These are phyloP conservation scores for Nysson spinosus DNA, from an alignment of 2,888 invertebrate genomes.

Conservation along the genomic window DNA sequence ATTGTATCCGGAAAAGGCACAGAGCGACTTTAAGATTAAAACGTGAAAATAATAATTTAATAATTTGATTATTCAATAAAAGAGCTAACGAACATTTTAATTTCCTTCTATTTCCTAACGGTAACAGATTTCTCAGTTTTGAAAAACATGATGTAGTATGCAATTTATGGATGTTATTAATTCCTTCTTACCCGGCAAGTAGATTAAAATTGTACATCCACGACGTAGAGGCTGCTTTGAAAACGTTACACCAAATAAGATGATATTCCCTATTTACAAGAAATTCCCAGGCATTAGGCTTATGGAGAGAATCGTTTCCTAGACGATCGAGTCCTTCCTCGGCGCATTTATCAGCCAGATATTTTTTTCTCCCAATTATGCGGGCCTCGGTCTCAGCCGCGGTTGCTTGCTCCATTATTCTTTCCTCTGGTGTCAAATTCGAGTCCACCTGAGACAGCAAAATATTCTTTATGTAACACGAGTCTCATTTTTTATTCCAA, in stretches of 20 bases:
- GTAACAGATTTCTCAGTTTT: no score
- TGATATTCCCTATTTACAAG: conserved; percentile 88
- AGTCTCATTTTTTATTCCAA: no score
- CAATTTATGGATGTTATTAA: no score
- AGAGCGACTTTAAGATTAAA: no score
- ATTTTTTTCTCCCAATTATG: conserved; percentile 81
- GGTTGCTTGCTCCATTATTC: conserved; percentile 77
- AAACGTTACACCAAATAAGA: conserved; percentile 89
- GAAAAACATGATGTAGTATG: no score
- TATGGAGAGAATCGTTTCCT: conserved; percentile 81
- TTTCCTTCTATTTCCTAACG: no score
- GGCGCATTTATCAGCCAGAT: conserved; percentile 81
- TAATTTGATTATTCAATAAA: background rate
- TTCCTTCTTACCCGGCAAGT: conserved; percentile 83
- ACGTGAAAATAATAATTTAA: background rate
- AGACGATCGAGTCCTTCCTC: conserved; percentile 81
- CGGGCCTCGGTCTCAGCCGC: conserved; percentile 81
- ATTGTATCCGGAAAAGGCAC: no score
- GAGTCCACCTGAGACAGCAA: conserved; percentile 64
- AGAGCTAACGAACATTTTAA: no score
- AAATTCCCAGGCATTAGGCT: conserved; percentile 92
- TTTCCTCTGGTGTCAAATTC: conserved; percentile 70
- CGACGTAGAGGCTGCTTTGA: conserved; percentile 90
- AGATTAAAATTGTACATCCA: conserved; percentile 96
- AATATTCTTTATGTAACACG: background rate